Percentiles rank a stretch among this genome's conserved stretches.
phyloP scores from a whole-genome alignment of 2,113 vertebrate genomes.

The Symphodus melops region DNA sequence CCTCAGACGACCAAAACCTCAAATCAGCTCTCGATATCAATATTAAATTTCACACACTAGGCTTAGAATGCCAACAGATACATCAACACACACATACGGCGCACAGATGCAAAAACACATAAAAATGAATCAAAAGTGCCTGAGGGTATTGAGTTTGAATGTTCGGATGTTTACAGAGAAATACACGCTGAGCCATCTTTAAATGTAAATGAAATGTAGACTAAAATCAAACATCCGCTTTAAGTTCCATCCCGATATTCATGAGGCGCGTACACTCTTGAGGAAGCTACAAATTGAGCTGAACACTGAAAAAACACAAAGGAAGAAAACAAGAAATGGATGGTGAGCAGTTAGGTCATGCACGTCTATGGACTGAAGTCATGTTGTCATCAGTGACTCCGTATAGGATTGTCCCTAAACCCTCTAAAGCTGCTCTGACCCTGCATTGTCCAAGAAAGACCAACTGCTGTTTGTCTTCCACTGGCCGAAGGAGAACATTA shows the following conservation, averaged over 20 bases:
- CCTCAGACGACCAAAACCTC: conserved; percentile 36
- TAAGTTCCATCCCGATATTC: not conserved
- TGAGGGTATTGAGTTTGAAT: not conserved
- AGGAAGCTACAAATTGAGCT: not conserved
- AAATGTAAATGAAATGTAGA: conserved; percentile 9
- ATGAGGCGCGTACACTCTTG: not conserved
- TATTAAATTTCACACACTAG: conserved; percentile 37
- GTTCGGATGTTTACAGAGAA: conserved; percentile 5
- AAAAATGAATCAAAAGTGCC: not conserved
- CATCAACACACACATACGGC: not conserved
- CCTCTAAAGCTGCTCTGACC: conserved; percentile 59
- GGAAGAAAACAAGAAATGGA: not conserved
- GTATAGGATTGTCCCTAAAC: conserved; percentile 58
- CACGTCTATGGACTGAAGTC: conserved; percentile 16
- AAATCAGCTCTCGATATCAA: conserved; percentile 19
- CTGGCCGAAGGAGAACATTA: conserved; percentile 37
- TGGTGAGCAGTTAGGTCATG: conserved; percentile 3
- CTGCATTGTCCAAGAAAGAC: conserved; percentile 44
- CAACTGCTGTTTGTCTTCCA: conserved; percentile 49
- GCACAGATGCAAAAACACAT: not conserved
- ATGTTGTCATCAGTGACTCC: conserved; percentile 39
- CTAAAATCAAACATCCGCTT: not conserved
- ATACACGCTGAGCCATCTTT: not conserved
- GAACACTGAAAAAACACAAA: not conserved
- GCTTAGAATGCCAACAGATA: conserved; percentile 12